These are phyloP conservation scores for Cantharis rustica DNA, from an alignment of 2,888 invertebrate species.

Conservation along the genomic window DNA sequence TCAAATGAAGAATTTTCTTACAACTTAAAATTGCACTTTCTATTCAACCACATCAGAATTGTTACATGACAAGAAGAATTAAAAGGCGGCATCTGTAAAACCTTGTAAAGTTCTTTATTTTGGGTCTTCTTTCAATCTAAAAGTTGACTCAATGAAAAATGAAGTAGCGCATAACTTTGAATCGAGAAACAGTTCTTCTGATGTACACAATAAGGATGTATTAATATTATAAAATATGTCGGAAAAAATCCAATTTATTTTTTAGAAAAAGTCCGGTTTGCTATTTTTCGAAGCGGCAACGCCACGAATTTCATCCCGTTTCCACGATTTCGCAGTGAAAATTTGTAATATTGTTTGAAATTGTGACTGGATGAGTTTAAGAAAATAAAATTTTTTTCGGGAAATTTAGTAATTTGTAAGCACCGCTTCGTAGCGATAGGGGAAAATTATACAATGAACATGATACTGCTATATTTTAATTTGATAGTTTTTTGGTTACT, in stretches of 20 bases:
- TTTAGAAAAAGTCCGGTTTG: constrained; percentile 36
- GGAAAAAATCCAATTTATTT: constrained; percentile 53
- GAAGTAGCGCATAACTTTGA: constrained; percentile 44
- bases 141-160: constrained; percentile 52
- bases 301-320: background rate
- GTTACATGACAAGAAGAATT: constrained; percentile 18
- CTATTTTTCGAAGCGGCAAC: constrained; percentile 23
- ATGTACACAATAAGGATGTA: constrained; percentile 30
- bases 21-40: background rate
- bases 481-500: constrained; percentile 49
- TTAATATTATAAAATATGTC: constrained; percentile 35
- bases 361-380: background rate
- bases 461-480: constrained; percentile 48
- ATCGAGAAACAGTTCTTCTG: constrained; percentile 32
- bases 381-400: background rate
- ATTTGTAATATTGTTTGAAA: background rate
- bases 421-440: constrained; percentile 32
- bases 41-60: background rate
- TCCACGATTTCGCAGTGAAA: background rate
- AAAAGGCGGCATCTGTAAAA: constrained; percentile 37
- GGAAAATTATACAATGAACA: constrained; percentile 27
- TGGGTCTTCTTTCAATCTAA: constrained; percentile 39
- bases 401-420: background rate
- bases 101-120: constrained; percentile 37
- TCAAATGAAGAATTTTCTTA: background rate